A percentile compares a stretch with the other conserved stretches of the same genome.
Conservation (phyloP, 1,140 invertebrate genomes). For the Medauroidea extradentata region DNA sequence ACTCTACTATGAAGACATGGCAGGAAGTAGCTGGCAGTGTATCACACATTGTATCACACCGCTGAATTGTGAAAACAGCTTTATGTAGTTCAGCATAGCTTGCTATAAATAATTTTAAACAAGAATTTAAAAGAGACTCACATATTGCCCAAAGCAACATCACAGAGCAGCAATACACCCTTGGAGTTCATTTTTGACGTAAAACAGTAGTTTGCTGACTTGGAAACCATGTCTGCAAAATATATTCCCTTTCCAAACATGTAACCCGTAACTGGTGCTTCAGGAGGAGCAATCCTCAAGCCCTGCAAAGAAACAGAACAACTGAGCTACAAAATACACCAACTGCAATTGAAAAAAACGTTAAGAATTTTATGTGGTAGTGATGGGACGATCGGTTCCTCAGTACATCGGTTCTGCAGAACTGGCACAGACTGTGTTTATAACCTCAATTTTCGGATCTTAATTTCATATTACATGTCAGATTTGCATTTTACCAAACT, state of each 20-base stretch:
- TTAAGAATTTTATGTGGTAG: no score
- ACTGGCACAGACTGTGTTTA: no score
- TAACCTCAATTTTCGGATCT: no score
- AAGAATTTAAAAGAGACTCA: conserved; percentile 48
- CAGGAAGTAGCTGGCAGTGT: neutral
- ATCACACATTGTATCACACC: neutral
- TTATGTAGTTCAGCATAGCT: no score
- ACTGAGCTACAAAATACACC: neutral
- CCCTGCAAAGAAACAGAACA: conserved; percentile 53
- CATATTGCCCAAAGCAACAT: conserved; percentile 94
- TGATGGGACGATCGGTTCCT: no score
- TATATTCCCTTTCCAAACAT: conserved; percentile 98
- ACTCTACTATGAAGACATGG: neutral
- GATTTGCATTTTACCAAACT: no score
- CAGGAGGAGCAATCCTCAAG: conserved; percentile 91
- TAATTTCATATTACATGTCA: no score
- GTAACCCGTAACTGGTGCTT: conserved; percentile 92
- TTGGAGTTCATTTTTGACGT: conserved; percentile 63
- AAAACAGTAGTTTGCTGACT: conserved; percentile 96
- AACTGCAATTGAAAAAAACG: no score
- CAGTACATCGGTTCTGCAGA: no score
- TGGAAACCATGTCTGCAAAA: conserved; percentile 98
- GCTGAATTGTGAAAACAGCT: no score
- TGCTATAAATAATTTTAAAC: no score
- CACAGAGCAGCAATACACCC: conserved; percentile 87